These are phyloP conservation scores for Caenorhabditis sp. DNA, from an alignment of 2,888 invertebrate species.

Conservation along the genomic window DNA sequence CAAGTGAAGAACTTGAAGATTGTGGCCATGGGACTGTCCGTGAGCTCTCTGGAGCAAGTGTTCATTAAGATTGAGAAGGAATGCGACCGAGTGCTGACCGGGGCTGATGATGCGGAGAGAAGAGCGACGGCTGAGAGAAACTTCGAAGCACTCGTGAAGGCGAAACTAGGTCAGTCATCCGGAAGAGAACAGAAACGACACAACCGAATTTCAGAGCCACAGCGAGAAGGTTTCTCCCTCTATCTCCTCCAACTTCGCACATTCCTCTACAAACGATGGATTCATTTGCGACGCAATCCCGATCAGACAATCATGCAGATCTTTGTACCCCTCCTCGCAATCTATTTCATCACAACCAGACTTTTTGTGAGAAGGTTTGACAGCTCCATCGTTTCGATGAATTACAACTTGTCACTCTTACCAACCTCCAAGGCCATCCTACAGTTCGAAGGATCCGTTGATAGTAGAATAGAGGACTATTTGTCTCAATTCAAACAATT, in stretches of 20 bases:
- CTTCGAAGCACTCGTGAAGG: slow-evolving; percentile 5
- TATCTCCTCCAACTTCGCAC: neutral
- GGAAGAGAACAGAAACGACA: too few species aligned
- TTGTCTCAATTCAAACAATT: slow-evolving; percentile 9
- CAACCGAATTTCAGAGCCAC: slow-evolving; percentile 13
- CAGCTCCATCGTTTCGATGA: neutral
- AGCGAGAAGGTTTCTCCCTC: neutral
- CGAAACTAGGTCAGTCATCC: slow-evolving; percentile 16
- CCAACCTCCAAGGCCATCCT: slow-evolving; percentile 29
- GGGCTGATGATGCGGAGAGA: slow-evolving; percentile 20
- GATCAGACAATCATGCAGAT: slow-evolving; percentile 20
- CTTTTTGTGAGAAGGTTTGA: too few species aligned
- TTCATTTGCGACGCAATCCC: slow-evolving; percentile 20
- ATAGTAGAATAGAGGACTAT: slow-evolving; percentile 8
- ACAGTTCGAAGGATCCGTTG: slow-evolving; percentile 12
- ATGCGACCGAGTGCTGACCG: slow-evolving; percentile 23
- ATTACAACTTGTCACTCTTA: slow-evolving; percentile 1
- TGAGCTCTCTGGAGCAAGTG: slow-evolving; percentile 76
- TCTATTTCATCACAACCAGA: neutral
- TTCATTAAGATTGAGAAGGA: slow-evolving; percentile 59
- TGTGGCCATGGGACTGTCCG: slow-evolving; percentile 68
- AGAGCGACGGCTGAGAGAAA: slow-evolving; percentile 6
- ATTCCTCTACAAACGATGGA: slow-evolving; percentile 18
- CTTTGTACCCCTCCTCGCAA: neutral
- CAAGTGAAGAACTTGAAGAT: slow-evolving; percentile 18